Conservation (phyloP, 2,888 invertebrate genomes). For the Macrophya annulata region DNA sequence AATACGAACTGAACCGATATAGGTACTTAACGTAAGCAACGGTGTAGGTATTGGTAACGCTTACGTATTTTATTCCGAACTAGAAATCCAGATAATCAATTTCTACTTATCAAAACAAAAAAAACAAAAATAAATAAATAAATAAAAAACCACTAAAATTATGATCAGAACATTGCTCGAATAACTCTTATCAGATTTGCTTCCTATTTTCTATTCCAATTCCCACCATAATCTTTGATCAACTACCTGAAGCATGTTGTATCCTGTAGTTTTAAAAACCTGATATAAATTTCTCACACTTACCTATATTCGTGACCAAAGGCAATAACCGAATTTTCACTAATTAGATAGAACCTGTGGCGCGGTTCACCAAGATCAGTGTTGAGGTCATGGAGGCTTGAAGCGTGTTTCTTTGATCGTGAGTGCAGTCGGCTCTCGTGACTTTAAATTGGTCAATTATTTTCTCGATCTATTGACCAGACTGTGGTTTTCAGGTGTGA, state of each 20-base stretch:
- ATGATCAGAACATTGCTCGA: no score
- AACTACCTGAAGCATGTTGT: neutral
- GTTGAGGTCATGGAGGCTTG: slow-evolving; percentile 33
- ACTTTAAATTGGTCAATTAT: slow-evolving; percentile 53
- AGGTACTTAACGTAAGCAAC: neutral
- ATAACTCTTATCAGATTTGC: no score
- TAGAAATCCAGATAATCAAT: no score
- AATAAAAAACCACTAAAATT: no score
- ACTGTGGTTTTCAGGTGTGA: neutral
- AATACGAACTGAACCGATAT: neutral
- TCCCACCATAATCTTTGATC: neutral
- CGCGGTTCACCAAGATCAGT: neutral
- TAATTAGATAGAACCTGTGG: slow-evolving; percentile 17
- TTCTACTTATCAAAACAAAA: no score
- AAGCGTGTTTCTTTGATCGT: slow-evolving; percentile 25
- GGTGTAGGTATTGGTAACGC: no score
- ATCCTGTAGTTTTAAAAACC: neutral
- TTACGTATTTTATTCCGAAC: neutral
- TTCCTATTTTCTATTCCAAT: neutral
- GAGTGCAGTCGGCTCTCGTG: no score
- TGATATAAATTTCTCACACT: slow-evolving; percentile 7
- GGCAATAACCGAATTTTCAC: slow-evolving; percentile 18
- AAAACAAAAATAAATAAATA: no score
- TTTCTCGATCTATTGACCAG: slow-evolving; percentile 38
- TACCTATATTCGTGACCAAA: slow-evolving; percentile 7